A percentile compares a stretch with the other conserved stretches of the same genome.
These are phyloP conservation scores for Drosophila bunnanda DNA, from an alignment of 2,888 invertebrate species.

Conservation along the genomic window DNA sequence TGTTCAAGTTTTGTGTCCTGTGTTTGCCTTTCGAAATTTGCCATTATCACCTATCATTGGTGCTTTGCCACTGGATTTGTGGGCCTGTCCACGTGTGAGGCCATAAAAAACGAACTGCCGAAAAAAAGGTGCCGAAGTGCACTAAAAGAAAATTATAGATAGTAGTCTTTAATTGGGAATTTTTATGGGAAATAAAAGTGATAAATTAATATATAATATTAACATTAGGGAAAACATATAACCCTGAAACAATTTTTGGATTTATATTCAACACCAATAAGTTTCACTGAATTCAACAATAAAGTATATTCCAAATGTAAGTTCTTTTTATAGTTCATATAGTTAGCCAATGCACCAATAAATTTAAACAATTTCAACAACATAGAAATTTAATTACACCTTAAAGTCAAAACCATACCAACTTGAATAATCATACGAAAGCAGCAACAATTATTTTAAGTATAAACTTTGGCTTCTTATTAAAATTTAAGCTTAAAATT, in stretches of 20 bases:
- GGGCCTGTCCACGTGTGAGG: constrained; percentile 46
- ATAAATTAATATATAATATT: not conserved
- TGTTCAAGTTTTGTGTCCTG: constrained; percentile 24
- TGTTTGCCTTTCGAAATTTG: constrained; percentile 60
- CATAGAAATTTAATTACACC: not conserved
- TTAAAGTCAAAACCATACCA: not conserved
- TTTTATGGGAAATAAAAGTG: not conserved
- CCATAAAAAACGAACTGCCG: constrained; percentile 75
- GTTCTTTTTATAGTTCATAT: too few species aligned
- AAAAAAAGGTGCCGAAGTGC: constrained; percentile 26
- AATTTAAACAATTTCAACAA: constrained; percentile 1
- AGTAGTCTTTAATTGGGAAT: not conserved
- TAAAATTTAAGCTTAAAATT: not conserved
- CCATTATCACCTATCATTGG: constrained; percentile 83
- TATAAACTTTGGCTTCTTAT: too few species aligned
- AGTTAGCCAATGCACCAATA: not conserved
- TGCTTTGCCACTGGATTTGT: constrained; percentile 76
- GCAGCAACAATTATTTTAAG: too few species aligned
- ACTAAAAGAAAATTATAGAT: not conserved
- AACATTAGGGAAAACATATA: too few species aligned
- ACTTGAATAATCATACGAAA: too few species aligned
- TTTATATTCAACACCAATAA: too few species aligned
- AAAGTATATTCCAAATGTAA: too few species aligned
- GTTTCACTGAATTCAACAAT: too few species aligned
- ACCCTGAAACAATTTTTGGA: too few species aligned